These are phyloP conservation scores for Druceiella hillmani DNA, from an alignment of 2,888 invertebrate genomes.

Conservation along the genomic window DNA sequence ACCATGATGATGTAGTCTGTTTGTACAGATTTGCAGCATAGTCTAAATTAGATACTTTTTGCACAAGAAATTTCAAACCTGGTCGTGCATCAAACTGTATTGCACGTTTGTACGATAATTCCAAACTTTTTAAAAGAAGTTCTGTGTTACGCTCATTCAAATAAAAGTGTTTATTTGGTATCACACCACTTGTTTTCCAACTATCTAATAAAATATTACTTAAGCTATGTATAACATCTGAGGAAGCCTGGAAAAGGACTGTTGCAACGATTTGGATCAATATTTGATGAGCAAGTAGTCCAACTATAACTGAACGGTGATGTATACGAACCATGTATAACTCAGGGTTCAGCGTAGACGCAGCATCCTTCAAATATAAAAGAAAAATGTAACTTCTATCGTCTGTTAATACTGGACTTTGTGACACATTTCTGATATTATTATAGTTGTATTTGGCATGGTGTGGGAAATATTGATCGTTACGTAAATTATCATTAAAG, in stretches of 20 bases:
- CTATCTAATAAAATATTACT: slow-evolving; percentile 55
- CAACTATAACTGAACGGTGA: slow-evolving; percentile 81
- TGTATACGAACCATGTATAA: slow-evolving; percentile 80
- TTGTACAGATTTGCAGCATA: slow-evolving; percentile 87
- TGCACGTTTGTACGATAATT: slow-evolving; percentile 76
- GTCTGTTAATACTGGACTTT: slow-evolving; percentile 57
- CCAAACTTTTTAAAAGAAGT: slow-evolving; percentile 70
- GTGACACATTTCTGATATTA: slow-evolving; percentile 16
- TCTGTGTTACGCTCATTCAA: slow-evolving; percentile 59
- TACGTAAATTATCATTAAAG: slow-evolving; percentile 51
- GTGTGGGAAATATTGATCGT: slow-evolving; percentile 33
- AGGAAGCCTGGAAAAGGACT: slow-evolving; percentile 71
- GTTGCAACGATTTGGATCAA: slow-evolving; percentile 86
- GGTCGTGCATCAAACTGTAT: slow-evolving; percentile 86
- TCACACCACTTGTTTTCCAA: slow-evolving; percentile 40
- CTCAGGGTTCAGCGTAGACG: slow-evolving; percentile 67
- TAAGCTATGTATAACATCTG: slow-evolving; percentile 57
- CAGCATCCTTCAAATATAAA: slow-evolving; percentile 71
- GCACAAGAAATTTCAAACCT: slow-evolving; percentile 88
- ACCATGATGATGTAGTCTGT: slow-evolving; percentile 89
- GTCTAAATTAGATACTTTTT: slow-evolving; percentile 84
- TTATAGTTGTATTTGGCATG: slow-evolving; percentile 32
- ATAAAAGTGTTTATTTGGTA: slow-evolving; percentile 43
- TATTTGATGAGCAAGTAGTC: slow-evolving; percentile 88
- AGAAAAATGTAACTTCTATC: slow-evolving; percentile 87